Conservation (phyloP, 53 echinoderm and acorn worm genomes). For the Astropecten irregularis region DNA sequence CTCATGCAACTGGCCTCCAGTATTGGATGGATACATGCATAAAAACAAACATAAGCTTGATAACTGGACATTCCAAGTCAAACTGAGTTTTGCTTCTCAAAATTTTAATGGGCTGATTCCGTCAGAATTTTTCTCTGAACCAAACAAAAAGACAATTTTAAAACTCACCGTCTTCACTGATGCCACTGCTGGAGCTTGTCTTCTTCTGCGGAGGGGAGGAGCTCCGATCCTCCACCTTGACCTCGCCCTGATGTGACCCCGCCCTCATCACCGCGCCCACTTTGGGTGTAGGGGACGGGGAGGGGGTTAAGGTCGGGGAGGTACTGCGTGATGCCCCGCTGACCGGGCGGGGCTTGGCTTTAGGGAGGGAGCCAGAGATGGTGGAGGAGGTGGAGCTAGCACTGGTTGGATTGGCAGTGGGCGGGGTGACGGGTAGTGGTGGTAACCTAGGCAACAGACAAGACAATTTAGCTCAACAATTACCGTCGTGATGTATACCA, state of each 20-base stretch:
- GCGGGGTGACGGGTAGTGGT: slow-evolving; percentile 34
- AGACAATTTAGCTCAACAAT: too few species aligned
- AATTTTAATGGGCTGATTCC: too few species aligned
- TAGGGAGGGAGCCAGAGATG: slow-evolving; percentile 67
- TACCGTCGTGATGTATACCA: too few species aligned
- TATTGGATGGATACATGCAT: too few species aligned
- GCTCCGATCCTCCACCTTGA: background rate
- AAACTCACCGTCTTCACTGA: slow-evolving; percentile 98
- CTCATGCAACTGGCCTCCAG: too few species aligned
- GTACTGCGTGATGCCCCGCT: slow-evolving; percentile 83
- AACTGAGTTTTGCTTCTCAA: too few species aligned
- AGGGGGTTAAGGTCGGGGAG: slow-evolving; percentile 89
- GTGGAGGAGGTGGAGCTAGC: slow-evolving; percentile 81
- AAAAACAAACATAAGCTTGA: too few species aligned
- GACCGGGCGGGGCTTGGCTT: slow-evolving; percentile 16
- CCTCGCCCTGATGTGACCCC: slow-evolving; percentile 28
- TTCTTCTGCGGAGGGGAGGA: slow-evolving; percentile 48
- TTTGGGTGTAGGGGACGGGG: slow-evolving; percentile 79
- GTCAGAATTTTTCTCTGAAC: too few species aligned
- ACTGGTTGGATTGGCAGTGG: slow-evolving; percentile 36
- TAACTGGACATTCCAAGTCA: too few species aligned
- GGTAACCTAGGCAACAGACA: slow-evolving; percentile 33
- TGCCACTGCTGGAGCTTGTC: slow-evolving; percentile 82
- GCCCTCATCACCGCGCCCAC: slow-evolving; percentile 12
- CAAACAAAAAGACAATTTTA: too few species aligned